Percentiles rank a stretch among this genome's conserved stretches.
Evolutionary conservation across 1,140 invertebrate genomes (phyloP).

Genomic region (Bombus sibiricus): DNA sequence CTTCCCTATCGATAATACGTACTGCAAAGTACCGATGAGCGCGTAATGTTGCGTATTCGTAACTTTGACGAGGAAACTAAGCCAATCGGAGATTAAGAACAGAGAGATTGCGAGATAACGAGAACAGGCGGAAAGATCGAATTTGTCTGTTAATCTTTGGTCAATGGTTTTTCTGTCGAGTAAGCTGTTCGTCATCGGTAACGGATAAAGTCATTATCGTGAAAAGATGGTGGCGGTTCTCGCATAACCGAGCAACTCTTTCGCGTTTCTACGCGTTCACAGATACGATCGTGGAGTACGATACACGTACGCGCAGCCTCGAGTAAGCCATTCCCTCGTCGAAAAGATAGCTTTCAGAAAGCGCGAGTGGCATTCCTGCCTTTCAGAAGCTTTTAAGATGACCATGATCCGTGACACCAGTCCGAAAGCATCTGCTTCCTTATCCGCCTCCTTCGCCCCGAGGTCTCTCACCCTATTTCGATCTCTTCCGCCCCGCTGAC

Average conservation of each 20-base stretch:
- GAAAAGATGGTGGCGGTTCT: background rate
- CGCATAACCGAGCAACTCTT: background rate
- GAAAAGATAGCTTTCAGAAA: slow-evolving; percentile 65
- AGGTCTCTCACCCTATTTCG: slow-evolving; percentile 39
- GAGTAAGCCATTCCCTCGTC: slow-evolving; percentile 52
- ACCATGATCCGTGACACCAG: slow-evolving; percentile 67
- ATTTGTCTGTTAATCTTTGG: slow-evolving; percentile 6
- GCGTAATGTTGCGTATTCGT: background rate
- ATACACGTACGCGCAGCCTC: slow-evolving; percentile 14
- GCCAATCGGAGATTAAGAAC: too few relatives aligned
- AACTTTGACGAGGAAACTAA: background rate
- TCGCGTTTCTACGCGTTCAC: slow-evolving; percentile 5
- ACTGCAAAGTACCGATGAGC: background rate
- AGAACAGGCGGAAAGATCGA: background rate
- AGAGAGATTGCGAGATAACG: too few relatives aligned
- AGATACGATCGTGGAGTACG: background rate
- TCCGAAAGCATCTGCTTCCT: slow-evolving; percentile 55
- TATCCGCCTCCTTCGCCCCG: slow-evolving; percentile 52
- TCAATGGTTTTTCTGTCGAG: background rate
- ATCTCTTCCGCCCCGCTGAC: background rate
- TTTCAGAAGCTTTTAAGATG: slow-evolving; percentile 66
- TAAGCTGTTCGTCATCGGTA: background rate
- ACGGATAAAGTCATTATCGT: background rate
- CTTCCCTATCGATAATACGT: background rate
- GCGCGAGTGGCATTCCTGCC: slow-evolving; percentile 40